Percentiles rank a stretch among this genome's conserved stretches.
Conservation (phyloP, 2,113 vertebrate genomes). For the Pimephales promelas region DNA sequence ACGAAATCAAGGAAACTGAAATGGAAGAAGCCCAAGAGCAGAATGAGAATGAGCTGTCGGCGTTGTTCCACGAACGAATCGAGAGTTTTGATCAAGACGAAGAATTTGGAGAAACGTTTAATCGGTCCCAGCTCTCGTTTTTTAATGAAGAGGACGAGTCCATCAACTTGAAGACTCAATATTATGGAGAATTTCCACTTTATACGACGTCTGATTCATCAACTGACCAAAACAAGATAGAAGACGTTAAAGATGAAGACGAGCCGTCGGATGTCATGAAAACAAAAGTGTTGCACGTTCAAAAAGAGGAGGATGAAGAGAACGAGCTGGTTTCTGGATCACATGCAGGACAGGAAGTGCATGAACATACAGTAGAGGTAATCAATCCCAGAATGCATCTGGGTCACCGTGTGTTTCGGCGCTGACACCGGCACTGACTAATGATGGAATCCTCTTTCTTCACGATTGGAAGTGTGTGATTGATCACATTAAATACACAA, state of each 20-base stretch:
- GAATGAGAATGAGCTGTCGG: neutral
- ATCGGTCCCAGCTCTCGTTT: neutral
- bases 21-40: neutral
- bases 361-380: slow-evolving; percentile 76
- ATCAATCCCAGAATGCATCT: slow-evolving; percentile 18
- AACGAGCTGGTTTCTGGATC: neutral
- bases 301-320: neutral
- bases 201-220: neutral
- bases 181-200: neutral
- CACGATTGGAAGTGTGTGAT: neutral
- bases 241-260: neutral
- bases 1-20: neutral
- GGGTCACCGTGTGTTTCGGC: slow-evolving; percentile 20
- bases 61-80: neutral
- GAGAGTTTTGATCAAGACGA: neutral
- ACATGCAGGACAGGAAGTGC: slow-evolving; percentile 10
- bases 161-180: neutral
- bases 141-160: neutral
- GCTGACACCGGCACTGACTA: slow-evolving; percentile 26
- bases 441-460: neutral
- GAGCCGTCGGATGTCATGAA: neutral
- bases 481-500: neutral
- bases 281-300: neutral
- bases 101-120: neutral
- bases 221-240: neutral